Evolutionary conservation across 2,113 vertebrate species (phyloP).

Genomic region (Brachirus orientalis): DNA sequence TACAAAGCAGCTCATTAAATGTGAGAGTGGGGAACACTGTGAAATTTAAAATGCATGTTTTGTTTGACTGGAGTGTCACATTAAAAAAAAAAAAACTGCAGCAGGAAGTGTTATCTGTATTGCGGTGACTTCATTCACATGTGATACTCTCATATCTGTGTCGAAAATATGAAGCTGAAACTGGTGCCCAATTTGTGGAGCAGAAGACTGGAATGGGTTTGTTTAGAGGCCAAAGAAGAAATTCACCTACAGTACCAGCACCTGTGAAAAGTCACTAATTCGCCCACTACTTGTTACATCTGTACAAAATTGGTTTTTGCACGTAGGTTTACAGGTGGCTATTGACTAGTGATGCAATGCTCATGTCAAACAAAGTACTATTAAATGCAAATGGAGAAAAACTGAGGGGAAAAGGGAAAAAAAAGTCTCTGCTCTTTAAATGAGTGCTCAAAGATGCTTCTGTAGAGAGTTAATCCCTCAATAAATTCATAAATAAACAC

Average conservation of each 20-base stretch:
- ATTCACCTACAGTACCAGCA: too few relatives aligned
- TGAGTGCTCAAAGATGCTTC: neutral
- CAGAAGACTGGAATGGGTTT: too few relatives aligned
- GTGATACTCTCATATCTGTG: neutral
- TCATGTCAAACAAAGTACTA: neutral
- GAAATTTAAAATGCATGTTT: neutral
- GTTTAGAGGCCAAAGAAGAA: too few relatives aligned
- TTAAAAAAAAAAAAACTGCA: too few relatives aligned
- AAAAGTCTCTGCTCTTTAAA: neutral
- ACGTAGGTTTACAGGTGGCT: neutral
- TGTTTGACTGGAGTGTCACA: neutral
- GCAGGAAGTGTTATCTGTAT: neutral
- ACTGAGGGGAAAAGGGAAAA: too few relatives aligned
- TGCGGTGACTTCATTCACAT: neutral
- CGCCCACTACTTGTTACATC: neutral
- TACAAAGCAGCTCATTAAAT: neutral
- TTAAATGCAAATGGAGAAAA: too few relatives aligned
- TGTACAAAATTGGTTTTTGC: neutral
- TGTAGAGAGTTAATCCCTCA: neutral
- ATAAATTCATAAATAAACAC: neutral
- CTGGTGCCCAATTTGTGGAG: too few relatives aligned
- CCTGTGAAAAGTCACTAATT: neutral
- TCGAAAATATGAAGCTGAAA: too few relatives aligned
- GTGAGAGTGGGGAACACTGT: neutral
- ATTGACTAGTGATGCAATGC: neutral